Evolutionary conservation across 2,797 vertebrate species (phyloP).

Genomic region (Lepus oiostolus): DNA sequence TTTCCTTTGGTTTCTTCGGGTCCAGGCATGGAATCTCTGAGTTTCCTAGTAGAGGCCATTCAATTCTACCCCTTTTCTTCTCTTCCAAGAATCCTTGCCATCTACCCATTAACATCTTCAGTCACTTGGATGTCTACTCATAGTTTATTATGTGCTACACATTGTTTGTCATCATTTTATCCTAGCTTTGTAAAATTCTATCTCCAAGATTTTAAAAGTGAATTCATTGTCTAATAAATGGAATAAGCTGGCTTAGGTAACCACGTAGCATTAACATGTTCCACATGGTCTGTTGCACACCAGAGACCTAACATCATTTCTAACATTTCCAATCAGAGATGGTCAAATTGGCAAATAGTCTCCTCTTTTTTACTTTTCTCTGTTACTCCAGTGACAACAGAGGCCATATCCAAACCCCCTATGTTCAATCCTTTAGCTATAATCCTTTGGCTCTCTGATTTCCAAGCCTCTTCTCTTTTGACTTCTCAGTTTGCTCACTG

Average conservation of each 20-base stretch:
- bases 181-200: slow-evolving; percentile 90
- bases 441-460: slow-evolving; percentile 1
- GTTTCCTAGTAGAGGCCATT: not conserved
- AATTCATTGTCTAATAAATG: slow-evolving; percentile 92
- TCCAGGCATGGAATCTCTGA: slow-evolving; percentile 40
- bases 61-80: slow-evolving; percentile 66
- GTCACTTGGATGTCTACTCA: slow-evolving; percentile 81
- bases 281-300: slow-evolving; percentile 88
- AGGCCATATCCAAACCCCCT: slow-evolving; percentile 64
- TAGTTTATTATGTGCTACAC: slow-evolving; percentile 64
- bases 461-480: slow-evolving; percentile 54
- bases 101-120: slow-evolving; percentile 78
- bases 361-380: slow-evolving; percentile 61
- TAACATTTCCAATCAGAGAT: slow-evolving; percentile 75
- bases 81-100: slow-evolving; percentile 79
- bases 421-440: slow-evolving; percentile 69
- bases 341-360: slow-evolving; percentile 53
- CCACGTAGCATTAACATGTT: slow-evolving; percentile 90
- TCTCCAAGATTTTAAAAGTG: slow-evolving; percentile 93
- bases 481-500: slow-evolving; percentile 24
- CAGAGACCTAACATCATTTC: slow-evolving; percentile 49
- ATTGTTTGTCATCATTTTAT: slow-evolving; percentile 80
- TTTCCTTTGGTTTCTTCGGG: slow-evolving; percentile 64
- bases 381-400: slow-evolving; percentile 73
- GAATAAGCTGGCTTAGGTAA: slow-evolving; percentile 93